Evolutionary conservation across 2,113 vertebrate genomes (phyloP), one percentile per base, ranked within the genome.

Genomic region (Neomonachus schauinslandi): DNA sequence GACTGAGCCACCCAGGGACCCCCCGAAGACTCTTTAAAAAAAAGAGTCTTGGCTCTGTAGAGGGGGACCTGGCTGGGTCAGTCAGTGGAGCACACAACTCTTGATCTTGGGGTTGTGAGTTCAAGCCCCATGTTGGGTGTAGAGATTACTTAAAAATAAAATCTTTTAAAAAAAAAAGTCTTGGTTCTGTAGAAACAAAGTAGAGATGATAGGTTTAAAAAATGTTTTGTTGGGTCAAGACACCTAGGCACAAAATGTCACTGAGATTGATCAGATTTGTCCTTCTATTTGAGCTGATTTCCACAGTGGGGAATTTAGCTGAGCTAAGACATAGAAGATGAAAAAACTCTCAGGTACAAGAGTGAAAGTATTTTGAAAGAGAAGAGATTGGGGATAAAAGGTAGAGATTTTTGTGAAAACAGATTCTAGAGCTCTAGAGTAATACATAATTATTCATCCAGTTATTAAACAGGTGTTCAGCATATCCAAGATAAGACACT

Each of bases 171-270:
- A 42, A 24, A 15, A 76, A 26, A 39, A 65, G 42, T 69, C 82
- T 74, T 93, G 59, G 49, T 19, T 94, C 26, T 89, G 19, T 63
- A 67, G 80, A 81, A 92, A 89, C 71, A 83, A 81, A 91, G 24
- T 24, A 31, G 16, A 87, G 39, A 90, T 74, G 69, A 57, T 67
- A 67, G 49, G 28, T 67, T 88, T 90, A 18, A 67, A 77, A 95
- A 91, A 53, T 26, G 12, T 36, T 81, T 92, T 57, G 18, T 91
- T 95, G 61, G 26, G 39, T 89, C 39, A 88, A 0, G 18, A 84
- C 71, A 65, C 4, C 28, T 42, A 61, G 53, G 33, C 57, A 49
- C 51, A 53, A 86, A 59, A 33, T 65, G 67, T 67, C 36, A 46
- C 61, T 53, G 14, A 89, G 71, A 26, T 91, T 63, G 53, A 61